These are phyloP conservation scores for Zalophus californianus DNA, from an alignment of 2,797 vertebrate species.

Conservation along the genomic window DNA sequence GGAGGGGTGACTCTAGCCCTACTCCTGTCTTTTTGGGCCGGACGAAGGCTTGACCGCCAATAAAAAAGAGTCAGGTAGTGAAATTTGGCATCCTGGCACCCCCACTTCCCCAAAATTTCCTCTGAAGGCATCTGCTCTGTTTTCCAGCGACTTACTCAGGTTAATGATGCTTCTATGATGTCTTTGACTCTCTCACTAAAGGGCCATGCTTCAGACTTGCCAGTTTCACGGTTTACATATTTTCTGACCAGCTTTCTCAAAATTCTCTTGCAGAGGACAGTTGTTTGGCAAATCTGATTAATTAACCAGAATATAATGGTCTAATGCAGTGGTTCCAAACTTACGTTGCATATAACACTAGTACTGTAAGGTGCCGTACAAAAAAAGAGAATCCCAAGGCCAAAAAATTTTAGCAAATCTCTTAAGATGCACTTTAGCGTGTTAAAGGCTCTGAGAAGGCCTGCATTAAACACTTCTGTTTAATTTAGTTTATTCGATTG, in stretches of 20 bases:
- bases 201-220: background rate
- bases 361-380: background rate
- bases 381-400: background rate
- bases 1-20: background rate
- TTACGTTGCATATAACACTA: background rate
- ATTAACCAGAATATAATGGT: background rate
- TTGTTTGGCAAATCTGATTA: background rate
- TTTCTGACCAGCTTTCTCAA: background rate
- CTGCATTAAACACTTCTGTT: background rate
- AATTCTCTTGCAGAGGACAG: background rate
- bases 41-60: background rate
- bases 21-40: background rate
- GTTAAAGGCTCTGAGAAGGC: constrained; percentile 8
- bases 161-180: background rate
- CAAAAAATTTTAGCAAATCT: background rate
- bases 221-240: background rate
- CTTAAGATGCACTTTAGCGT: background rate
- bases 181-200: background rate
- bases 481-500: background rate
- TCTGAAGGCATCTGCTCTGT: background rate
- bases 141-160: background rate
- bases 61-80: background rate
- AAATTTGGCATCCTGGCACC: background rate
- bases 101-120: background rate
- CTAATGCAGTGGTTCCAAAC: background rate